A percentile compares a stretch with the other conserved stretches of the same genome.
Evolutionary conservation across 2,113 vertebrate species (phyloP).

Genomic region (Mionectes macconnelli): DNA sequence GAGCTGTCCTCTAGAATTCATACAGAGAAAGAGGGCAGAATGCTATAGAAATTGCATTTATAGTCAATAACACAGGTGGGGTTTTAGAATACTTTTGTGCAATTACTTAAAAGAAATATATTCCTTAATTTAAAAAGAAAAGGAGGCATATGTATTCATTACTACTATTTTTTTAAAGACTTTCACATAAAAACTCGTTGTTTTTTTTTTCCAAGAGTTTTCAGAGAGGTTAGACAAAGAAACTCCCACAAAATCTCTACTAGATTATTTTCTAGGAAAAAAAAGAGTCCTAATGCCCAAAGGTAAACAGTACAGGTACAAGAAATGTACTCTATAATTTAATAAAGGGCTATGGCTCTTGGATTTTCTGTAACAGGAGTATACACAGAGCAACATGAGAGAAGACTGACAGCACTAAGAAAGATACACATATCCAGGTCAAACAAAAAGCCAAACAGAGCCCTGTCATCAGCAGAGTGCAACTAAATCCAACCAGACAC

Average conservation of each 20-base stretch:
- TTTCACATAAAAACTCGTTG: background rate
- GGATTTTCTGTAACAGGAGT: background rate
- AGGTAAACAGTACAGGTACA: slow-evolving; percentile 14
- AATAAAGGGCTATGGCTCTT: background rate
- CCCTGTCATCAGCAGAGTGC: slow-evolving; percentile 25
- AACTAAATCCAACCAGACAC: slow-evolving; percentile 68
- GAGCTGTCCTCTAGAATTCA: background rate
- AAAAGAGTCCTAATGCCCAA: background rate
- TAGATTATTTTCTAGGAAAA: background rate
- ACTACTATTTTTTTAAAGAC: background rate
- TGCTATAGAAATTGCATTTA: background rate
- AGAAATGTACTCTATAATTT: background rate
- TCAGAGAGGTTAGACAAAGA: background rate
- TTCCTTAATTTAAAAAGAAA: background rate
- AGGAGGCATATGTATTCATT: background rate
- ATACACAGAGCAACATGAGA: background rate
- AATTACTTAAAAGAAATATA: background rate
- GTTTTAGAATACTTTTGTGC: background rate
- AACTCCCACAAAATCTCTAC: background rate
- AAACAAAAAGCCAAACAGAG: slow-evolving; percentile 45
- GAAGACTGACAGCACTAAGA: background rate
- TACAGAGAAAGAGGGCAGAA: background rate
- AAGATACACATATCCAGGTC: background rate
- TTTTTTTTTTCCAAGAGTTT: background rate
- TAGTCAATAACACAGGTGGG: background rate